phyloP scores from a whole-genome alignment of 2,797 vertebrate genomes.

The Enteromius fasciolatus region DNA sequence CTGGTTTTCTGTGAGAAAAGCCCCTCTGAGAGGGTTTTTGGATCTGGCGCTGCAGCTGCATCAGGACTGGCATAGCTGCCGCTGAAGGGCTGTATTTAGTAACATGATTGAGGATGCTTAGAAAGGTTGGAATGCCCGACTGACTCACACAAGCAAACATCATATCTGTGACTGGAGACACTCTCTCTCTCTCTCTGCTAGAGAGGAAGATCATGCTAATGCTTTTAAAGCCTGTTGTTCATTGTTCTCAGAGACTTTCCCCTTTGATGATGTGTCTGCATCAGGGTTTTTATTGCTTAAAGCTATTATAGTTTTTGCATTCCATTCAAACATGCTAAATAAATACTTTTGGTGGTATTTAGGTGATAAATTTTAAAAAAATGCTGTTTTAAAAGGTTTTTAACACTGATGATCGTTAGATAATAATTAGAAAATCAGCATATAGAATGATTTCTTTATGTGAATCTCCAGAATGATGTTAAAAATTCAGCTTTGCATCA shows the following conservation, averaged over 20 bases:
- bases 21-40: neutral
- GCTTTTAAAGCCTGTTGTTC: slow-evolving; percentile 45
- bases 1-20: neutral
- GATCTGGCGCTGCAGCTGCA: neutral
- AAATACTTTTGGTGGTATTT: neutral
- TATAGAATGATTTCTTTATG: neutral
- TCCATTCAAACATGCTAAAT: neutral
- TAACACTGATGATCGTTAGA: neutral
- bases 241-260: slow-evolving; percentile 1
- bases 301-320: neutral
- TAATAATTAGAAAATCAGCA: neutral
- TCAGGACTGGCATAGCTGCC: neutral
- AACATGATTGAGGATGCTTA: slow-evolving; percentile 28
- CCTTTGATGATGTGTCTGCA: neutral
- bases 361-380: neutral
- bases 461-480: neutral
- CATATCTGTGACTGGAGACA: slow-evolving; percentile 62
- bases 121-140: slow-evolving; percentile 58
- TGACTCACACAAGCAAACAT: slow-evolving; percentile 51
- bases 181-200: slow-evolving; percentile 14
- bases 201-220: neutral
- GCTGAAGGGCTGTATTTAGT: slow-evolving; percentile 38
- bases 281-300: neutral
- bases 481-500: neutral
- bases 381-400: neutral